Conservation (phyloP, 35 echinoderm and acorn worm genomes). For the Ophioderma brevispina region DNA sequence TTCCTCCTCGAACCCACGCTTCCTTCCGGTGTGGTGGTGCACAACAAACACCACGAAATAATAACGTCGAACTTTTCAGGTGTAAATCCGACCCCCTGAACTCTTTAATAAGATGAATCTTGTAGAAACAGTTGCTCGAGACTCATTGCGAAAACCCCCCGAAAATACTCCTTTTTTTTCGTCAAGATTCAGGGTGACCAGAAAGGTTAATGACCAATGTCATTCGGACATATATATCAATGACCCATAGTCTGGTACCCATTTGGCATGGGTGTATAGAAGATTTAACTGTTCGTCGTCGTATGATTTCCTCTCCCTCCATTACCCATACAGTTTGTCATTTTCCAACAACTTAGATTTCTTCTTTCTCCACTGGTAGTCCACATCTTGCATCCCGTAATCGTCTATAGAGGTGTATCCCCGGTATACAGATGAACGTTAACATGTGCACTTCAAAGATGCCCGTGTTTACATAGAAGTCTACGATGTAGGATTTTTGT, state of each 20-base stretch:
- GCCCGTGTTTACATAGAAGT: conserved; percentile 83
- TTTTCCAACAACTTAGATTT: conserved; percentile 67
- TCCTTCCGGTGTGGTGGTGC: no score
- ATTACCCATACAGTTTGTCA: conserved; percentile 48
- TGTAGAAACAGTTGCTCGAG: no score
- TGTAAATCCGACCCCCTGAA: no score
- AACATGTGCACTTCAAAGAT: conserved; percentile 82
- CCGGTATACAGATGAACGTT: conserved; percentile 63
- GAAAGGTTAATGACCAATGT: no score
- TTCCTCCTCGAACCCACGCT: no score
- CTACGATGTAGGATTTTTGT: conserved; percentile 70
- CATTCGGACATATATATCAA: not conserved
- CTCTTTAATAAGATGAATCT: no score
- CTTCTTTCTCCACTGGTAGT: conserved; percentile 10
- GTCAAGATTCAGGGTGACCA: no score
- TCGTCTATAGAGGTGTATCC: conserved; percentile 38
- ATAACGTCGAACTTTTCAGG: no score
- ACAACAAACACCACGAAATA: no score
- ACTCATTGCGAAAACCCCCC: no score
- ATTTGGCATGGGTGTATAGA: not conserved
- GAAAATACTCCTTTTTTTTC: no score
- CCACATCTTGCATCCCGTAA: conserved; percentile 34
- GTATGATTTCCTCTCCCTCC: not conserved
- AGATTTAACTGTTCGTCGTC: no score
- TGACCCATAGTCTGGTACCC: conserved; percentile 21